A percentile compares a stretch with the other conserved stretches of the same genome.
Evolutionary conservation across 1,140 invertebrate species (phyloP).

Genomic region (Pogonus chalceus): DNA sequence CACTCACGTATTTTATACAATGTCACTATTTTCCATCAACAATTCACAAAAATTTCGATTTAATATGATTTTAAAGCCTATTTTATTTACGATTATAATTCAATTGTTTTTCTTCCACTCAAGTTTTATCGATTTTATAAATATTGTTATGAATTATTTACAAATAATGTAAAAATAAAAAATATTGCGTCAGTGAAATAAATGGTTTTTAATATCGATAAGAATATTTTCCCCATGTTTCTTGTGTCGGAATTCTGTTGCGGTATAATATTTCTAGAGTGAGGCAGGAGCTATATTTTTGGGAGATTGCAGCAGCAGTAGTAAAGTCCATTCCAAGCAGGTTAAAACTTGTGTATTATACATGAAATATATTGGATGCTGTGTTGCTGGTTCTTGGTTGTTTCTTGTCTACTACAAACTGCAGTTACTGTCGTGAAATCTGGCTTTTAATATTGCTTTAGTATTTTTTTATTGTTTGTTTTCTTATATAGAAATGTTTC

Average conservation of each 20-base stretch:
- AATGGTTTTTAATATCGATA: conserved; percentile 7
- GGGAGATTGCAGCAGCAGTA: background rate
- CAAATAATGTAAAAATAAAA: too few species aligned
- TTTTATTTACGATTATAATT: too few species aligned
- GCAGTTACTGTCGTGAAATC: too few species aligned
- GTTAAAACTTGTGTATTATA: background rate
- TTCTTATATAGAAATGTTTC: too few species aligned
- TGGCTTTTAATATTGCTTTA: too few species aligned
- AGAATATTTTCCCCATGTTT: background rate
- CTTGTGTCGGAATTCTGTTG: background rate
- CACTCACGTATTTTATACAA: background rate
- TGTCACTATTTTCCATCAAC: background rate
- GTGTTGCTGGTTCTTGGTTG: too few species aligned
- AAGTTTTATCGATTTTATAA: too few species aligned
- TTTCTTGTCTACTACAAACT: too few species aligned
- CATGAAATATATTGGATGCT: conserved; percentile 3
- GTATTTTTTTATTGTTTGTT: too few species aligned
- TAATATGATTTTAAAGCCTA: too few species aligned
- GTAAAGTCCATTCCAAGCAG: background rate
- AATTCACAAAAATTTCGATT: background rate
- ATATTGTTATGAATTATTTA: too few species aligned
- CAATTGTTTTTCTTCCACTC: too few species aligned
- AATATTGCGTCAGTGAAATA: background rate
- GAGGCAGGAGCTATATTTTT: background rate
- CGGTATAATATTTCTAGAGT: background rate